These are phyloP conservation scores for Mionectes macconnelli DNA, from an alignment of 2,113 vertebrate genomes.

Conservation along the genomic window DNA sequence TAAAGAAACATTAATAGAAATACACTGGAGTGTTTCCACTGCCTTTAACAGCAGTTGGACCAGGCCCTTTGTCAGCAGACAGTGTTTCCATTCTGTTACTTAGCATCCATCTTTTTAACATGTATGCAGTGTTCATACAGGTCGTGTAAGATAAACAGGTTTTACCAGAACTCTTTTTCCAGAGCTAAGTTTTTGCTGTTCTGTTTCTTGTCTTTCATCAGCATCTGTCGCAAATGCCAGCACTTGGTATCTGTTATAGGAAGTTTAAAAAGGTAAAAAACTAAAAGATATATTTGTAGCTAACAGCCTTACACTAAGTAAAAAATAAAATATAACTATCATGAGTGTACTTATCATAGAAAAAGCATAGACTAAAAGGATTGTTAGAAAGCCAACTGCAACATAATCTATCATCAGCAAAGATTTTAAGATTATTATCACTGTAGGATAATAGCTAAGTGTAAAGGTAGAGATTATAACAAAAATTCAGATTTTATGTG, in stretches of 20 bases:
- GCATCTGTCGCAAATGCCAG: constrained; percentile 94
- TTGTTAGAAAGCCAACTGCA: neutral
- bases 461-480: neutral
- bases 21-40: neutral
- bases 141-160: neutral
- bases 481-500: neutral
- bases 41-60: neutral
- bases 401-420: neutral
- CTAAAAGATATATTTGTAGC: neutral
- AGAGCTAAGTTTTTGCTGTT: constrained; percentile 82
- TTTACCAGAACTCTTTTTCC: constrained; percentile 87
- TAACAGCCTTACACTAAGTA: neutral
- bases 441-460: neutral
- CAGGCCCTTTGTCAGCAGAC: neutral
- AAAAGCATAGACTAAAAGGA: neutral
- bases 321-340: neutral
- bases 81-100: neutral
- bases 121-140: neutral
- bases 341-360: neutral
- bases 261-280: neutral
- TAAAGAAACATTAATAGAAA: neutral
- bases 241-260: constrained; percentile 86
- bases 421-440: neutral
- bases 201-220: constrained; percentile 84
- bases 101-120: neutral